phyloP scores from a whole-genome alignment of 92 coral and sea anemone species.

The Parazoanthus darwini region DNA sequence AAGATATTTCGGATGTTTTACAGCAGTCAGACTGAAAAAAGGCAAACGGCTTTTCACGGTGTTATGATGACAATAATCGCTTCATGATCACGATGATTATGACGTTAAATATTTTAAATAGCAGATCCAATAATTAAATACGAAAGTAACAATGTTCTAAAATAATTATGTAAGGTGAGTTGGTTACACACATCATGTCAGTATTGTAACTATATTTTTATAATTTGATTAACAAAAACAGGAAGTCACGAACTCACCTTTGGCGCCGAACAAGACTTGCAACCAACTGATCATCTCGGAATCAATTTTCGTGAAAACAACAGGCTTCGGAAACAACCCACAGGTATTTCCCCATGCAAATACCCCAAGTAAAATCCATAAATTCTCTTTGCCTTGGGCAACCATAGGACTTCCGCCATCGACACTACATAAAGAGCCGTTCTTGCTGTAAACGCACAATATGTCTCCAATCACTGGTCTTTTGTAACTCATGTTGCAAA shows the following conservation, averaged over 20 bases:
- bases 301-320: constrained; percentile 61
- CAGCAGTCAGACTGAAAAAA: not conserved
- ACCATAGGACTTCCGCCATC: constrained; percentile 84
- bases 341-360: constrained; percentile 77
- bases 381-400: constrained; percentile 35
- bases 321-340: constrained; percentile 52
- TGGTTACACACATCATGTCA: not conserved
- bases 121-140: not conserved
- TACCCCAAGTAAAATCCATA: constrained; percentile 67
- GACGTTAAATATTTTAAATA: not conserved
- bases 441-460: constrained; percentile 58
- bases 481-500: constrained; percentile 54
- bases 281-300: constrained; percentile 58
- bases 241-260: constrained; percentile 61
- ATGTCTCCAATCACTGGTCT: constrained; percentile 50
- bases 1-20: not conserved
- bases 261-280: constrained; percentile 45
- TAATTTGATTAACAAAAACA: not conserved
- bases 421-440: constrained; percentile 57
- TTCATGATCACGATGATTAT: not conserved
- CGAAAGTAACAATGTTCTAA: not conserved
- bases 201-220: not conserved
- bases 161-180: not conserved
- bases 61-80: not conserved
- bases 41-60: not conserved